These are phyloP conservation scores for Xenopus laevis DNA, from an alignment of 2,113 vertebrate species.

Conservation along the genomic window DNA sequence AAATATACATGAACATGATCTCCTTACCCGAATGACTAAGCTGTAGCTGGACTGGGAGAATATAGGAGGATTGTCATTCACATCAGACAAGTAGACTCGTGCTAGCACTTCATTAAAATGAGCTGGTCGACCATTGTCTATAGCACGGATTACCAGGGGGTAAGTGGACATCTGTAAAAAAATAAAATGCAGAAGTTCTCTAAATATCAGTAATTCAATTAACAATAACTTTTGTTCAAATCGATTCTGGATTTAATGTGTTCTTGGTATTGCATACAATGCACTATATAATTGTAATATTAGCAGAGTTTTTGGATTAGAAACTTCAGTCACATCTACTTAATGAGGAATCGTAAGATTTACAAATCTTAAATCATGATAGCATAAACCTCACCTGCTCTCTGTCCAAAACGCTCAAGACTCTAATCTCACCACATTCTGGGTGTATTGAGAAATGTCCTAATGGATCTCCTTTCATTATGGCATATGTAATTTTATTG, in stretches of 20 bases:
- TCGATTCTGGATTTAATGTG: too few species aligned
- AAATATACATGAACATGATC: too few species aligned
- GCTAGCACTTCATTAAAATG: conserved; percentile 72
- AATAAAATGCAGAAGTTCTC: too few species aligned
- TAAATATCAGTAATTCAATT: too few species aligned
- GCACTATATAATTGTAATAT: too few species aligned
- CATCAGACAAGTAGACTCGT: conserved; percentile 72
- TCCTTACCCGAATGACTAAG: conserved; percentile 79
- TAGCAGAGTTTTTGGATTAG: too few species aligned
- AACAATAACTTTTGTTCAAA: too few species aligned
- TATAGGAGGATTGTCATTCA: conserved; percentile 90
- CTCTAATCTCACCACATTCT: conserved; percentile 74
- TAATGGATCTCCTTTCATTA: conserved; percentile 75
- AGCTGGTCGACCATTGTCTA: conserved; percentile 76
- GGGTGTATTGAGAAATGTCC: conserved; percentile 82
- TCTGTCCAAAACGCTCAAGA: conserved; percentile 78
- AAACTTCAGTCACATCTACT: too few species aligned
- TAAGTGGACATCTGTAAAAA: conserved; percentile 77
- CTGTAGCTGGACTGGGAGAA: conserved; percentile 90
- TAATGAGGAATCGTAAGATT: too few species aligned
- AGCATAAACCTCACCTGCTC: conserved; percentile 82
- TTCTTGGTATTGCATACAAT: too few species aligned
- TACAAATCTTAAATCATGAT: too few species aligned
- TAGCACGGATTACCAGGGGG: conserved; percentile 80
- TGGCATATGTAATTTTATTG: conserved; percentile 81